Evolutionary conservation across 2,888 invertebrate genomes (phyloP), one percentile per base, ranked within the genome.

Genomic region (Autographa pulchrina): DNA sequence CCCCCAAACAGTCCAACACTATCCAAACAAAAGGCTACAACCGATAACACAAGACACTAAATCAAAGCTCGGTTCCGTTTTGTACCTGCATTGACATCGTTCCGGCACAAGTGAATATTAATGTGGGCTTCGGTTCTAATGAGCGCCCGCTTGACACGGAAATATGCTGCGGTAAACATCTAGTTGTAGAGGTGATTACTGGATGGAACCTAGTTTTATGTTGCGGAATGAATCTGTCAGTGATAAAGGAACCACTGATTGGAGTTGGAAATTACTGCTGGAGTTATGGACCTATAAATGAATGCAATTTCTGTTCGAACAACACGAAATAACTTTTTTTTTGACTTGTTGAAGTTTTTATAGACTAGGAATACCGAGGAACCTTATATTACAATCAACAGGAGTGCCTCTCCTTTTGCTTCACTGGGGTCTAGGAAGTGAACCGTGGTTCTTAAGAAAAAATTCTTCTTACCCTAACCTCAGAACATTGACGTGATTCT

Each of bases 41-140:
- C 85, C 83, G 83, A 84, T 79, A 84, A 84, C 81, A 82, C 78
- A 82, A 74, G 80, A 70, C 85, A 78, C 75, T 89, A 88, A 87
- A 89, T 89, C 87, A 89, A 83, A 80, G 74, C 81, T 68, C 65
- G 62, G 72, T 80, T 83, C 82, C 82, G 83, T 78, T 75, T 75
- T 72, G 64, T 74, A 72, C 70, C 65, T 82, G 79, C 81, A 84
- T 83, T 84, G 81, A 85, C 83, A 80, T 72, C 63, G 78, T 81
- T 75, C 80, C 79, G 79, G 79, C 61, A 65, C 74, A 74, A 76
- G 82, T 85, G 85, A 88, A 87, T 88, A 88, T 86, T 89, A 88
- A 82, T 82, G 82, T 65, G 64, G 62, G 54, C 35, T 31, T 72
- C 68, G 70, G 70, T 74, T 84, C 74, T 87, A 86, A 86, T 88